Evolutionary conservation across 2,113 vertebrate genomes (phyloP).

Genomic region (Gnathonemus echidnorhynchus): DNA sequence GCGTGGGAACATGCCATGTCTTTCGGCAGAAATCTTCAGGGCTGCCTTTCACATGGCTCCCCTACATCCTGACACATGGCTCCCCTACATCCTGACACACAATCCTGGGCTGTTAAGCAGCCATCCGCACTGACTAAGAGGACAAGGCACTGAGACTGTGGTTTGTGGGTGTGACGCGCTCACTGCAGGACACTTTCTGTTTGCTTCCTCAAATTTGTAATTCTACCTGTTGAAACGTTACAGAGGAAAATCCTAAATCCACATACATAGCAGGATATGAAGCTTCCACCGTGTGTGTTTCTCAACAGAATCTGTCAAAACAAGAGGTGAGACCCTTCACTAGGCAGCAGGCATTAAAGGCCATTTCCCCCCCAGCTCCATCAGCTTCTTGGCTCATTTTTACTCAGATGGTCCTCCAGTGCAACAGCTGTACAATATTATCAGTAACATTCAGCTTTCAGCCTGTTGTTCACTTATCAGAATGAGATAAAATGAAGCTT

Average conservation of each 20-base stretch:
- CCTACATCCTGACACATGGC: not conserved
- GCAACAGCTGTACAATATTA: not conserved
- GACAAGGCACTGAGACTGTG: not conserved
- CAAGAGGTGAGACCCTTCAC: not conserved
- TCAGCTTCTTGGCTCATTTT: not conserved
- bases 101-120: not conserved
- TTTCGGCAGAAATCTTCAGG: not conserved
- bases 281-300: not conserved
- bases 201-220: not conserved
- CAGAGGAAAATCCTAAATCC: not conserved
- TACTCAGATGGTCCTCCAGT: not conserved
- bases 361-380: not conserved
- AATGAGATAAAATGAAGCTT: not conserved
- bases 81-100: not conserved
- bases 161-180: not conserved
- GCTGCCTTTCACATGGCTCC: not conserved
- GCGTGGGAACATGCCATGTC: not conserved
- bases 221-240: not conserved
- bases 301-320: not conserved
- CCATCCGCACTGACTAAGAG: not conserved
- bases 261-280: not conserved
- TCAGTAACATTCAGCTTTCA: not conserved
- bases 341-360: not conserved
- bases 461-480: not conserved
- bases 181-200: not conserved